Base-by-base conservation (phyloP, 2,888 invertebrate genomes). In the Metacarcinus magister region DNA sequence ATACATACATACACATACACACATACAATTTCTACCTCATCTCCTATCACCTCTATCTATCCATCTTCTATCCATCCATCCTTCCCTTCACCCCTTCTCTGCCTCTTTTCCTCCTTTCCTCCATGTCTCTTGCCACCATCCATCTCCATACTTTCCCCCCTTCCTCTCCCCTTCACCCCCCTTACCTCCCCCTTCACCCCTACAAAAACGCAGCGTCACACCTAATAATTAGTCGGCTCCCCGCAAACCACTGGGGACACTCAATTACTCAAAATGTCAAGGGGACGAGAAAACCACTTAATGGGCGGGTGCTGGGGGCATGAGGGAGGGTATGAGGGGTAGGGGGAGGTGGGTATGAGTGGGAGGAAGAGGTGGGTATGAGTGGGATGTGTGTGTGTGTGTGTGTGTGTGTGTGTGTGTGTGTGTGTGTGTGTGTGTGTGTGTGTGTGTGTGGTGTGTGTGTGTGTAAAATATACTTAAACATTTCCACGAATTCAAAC, bases 371-470 rank as follows among this genome's bases (percentile, higher is more conserved):
- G 60, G 4, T 67, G 60, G 39, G 39, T 39, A 4, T 19, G 4
- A 67, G 67, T 3, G 19, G 13, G 67, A 19, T 23, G 23, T 67
- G 67, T 13, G 67, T 67, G 19, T 67, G 10, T 7, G 60, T 60
- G 7, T 60, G 92, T 1, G 46, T 92, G 46, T 91, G 91, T 5
- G 91, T 91, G 46, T 91, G 91, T 5, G 91, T 91, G 91, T 91
- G 91, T 5, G 91, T 91, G 91, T 91, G 91, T 5, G 91, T 5
- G 91, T 23, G 23, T 67, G 67, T 13, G 67, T 67, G 19, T 67
- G 60, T 48, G 48, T 5, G 60, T 16, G 0, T 19, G 4, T 5
- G 67, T 3, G 19, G 13, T 2, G 0, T 23, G 23, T 67, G 67
- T 13, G 67, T 67, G 19, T 67, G 48, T 48, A 13, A 8, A 13